These are phyloP conservation scores for Euwallacea similis DNA, from an alignment of 1,140 invertebrate genomes.

Conservation along the genomic window DNA sequence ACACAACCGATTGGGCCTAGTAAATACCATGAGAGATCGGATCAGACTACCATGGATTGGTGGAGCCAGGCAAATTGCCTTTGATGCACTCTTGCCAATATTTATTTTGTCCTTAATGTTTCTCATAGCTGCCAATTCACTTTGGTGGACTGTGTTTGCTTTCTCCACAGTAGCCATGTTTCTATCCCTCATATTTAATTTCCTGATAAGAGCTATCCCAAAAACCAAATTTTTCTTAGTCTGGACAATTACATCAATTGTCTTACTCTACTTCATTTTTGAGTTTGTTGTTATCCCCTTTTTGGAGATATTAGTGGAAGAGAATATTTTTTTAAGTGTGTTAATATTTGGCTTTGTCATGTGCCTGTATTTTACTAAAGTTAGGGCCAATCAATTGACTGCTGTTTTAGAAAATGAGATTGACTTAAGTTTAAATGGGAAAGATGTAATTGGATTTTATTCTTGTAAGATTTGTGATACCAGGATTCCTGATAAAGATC, in stretches of 20 bases:
- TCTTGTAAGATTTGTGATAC: conserved; percentile 53
- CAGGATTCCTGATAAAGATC: conserved; percentile 54
- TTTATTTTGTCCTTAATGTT: conserved; percentile 64
- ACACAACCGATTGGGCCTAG: conserved; percentile 34
- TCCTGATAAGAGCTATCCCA: conserved; percentile 57
- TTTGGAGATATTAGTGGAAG: conserved; percentile 67
- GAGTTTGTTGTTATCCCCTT: conserved; percentile 64
- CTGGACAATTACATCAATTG: conserved; percentile 66
- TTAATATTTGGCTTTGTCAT: conserved; percentile 60
- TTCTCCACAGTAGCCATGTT: conserved; percentile 65
- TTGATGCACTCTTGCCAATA: conserved; percentile 65
- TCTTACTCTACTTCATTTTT: conserved; percentile 67
- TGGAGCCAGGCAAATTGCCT: conserved; percentile 57
- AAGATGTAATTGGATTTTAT: conserved; percentile 38
- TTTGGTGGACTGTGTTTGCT: conserved; percentile 64
- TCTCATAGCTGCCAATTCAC: conserved; percentile 61
- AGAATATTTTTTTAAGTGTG: conserved; percentile 65
- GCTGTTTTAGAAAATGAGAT: conserved; percentile 36
- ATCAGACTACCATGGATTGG: conserved; percentile 49
- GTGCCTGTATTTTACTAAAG: conserved; percentile 63
- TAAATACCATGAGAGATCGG: conserved; percentile 58
- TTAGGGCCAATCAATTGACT: conserved; percentile 46
- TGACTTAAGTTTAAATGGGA: conserved; percentile 41
- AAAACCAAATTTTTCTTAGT: conserved; percentile 66
- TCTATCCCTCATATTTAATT: conserved; percentile 61